A percentile compares a stretch with the other conserved stretches of the same genome.
Conservation (phyloP, 1,140 invertebrate genomes). For the Eufriesea mexicana region DNA sequence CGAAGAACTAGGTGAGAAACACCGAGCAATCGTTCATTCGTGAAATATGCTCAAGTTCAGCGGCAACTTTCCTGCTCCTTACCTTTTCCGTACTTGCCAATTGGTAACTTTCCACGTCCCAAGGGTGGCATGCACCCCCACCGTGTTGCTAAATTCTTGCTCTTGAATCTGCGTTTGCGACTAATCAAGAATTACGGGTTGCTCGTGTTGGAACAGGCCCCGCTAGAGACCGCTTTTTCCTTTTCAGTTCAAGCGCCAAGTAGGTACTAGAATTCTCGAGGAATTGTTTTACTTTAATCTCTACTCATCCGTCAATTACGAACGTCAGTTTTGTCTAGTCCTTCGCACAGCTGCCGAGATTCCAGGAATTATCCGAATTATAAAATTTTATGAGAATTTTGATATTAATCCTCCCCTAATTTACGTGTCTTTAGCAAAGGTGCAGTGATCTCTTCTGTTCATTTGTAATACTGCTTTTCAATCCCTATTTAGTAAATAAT, state of each 20-base stretch:
- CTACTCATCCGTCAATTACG: too few relatives aligned
- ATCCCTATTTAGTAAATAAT: too few relatives aligned
- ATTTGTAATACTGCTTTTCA: too few relatives aligned
- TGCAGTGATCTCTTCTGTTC: too few relatives aligned
- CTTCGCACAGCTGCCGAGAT: background rate
- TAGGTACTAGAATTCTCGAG: background rate
- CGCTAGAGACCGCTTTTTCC: background rate
- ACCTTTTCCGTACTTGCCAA: background rate
- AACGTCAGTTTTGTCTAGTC: too few relatives aligned
- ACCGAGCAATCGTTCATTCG: background rate
- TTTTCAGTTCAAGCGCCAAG: background rate
- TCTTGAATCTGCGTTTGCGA: background rate
- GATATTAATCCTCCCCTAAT: too few relatives aligned
- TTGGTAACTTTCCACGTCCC: slow-evolving; percentile 14
- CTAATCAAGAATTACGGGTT: background rate
- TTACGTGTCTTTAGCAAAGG: too few relatives aligned
- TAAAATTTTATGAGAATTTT: background rate
- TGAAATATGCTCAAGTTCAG: background rate
- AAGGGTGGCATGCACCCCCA: background rate
- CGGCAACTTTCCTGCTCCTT: background rate
- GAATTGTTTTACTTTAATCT: background rate
- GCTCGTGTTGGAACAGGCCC: background rate
- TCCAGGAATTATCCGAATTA: too few relatives aligned
- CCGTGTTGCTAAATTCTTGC: background rate
- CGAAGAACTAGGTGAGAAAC: background rate